A percentile compares a stretch with the other conserved stretches of the same genome.
These are phyloP conservation scores for Halichoeres trimaculatus DNA, from an alignment of 2,113 vertebrate genomes.

Conservation along the genomic window DNA sequence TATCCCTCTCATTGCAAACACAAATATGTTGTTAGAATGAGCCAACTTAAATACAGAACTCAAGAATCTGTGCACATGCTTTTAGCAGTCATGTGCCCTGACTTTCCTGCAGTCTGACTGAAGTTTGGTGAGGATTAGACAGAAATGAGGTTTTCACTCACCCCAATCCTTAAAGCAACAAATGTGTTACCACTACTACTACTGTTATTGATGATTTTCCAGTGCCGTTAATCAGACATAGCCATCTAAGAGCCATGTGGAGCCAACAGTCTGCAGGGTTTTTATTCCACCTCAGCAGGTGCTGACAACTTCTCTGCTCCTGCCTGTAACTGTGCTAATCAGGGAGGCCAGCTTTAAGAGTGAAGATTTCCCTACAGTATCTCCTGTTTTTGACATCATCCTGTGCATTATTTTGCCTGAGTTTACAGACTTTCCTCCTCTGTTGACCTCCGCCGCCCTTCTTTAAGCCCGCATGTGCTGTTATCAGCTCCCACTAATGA, in stretches of 20 bases:
- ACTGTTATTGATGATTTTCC: too few relatives aligned
- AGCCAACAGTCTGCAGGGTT: constrained; percentile 1
- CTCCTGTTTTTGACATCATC: not conserved
- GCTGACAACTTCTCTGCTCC: not conserved
- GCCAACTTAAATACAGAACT: constrained; percentile 37
- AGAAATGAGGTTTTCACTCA: constrained; percentile 29
- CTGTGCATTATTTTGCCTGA: too few relatives aligned
- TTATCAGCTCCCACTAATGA: constrained; percentile 22
- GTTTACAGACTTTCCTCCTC: not conserved
- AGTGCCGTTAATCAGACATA: constrained; percentile 1
- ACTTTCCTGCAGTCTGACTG: constrained; percentile 28
- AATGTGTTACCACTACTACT: too few relatives aligned
- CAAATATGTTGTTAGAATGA: constrained; percentile 15
- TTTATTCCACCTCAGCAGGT: constrained; percentile 16
- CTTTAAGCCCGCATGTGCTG: not conserved
- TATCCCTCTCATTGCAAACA: constrained; percentile 32
- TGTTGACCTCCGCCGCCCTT: not conserved
- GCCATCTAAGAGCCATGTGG: constrained; percentile 9
- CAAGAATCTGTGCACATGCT: constrained; percentile 19
- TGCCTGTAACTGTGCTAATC: not conserved
- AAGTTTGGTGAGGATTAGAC: constrained; percentile 38
- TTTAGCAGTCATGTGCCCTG: not conserved
- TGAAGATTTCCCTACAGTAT: not conserved
- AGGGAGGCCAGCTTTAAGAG: not conserved
- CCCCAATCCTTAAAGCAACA: constrained; percentile 36